Evolutionary conservation across 2,888 invertebrate species (phyloP), one percentile per base, ranked within the genome.

Genomic region (Epistrophe eligans): DNA sequence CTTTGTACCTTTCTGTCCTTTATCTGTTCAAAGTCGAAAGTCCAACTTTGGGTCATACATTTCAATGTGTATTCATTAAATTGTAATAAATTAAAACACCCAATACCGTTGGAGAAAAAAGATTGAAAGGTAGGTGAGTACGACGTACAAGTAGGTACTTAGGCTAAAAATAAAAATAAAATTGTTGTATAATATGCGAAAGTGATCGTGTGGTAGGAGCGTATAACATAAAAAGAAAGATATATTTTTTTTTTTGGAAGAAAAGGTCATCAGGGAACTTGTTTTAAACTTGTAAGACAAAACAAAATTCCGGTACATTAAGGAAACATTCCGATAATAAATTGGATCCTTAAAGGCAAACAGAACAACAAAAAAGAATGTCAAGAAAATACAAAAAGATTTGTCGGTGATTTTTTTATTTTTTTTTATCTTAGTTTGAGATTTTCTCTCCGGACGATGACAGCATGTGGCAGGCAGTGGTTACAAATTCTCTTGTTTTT

Each of bases 81-180:
- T 66, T 66, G 48, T 15, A 50, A 50, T 67, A 72, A 58, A 72
- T 57, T 58, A 1, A n/a, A 52, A 70, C 24, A 52, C 3, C 17
- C 13, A 40, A 38, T 10, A 19, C 0, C 13, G 13, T n/a, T 19
- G 50, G 13, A 45, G 28, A 48, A 67, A 32, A 80, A 32, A 80
- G 72, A 62, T 45, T 13, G 0, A 32, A 64, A 58, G 64, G 1
- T 15, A 64, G 24, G 28, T n/a, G 48, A 10, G 32, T 32, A 32
- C 4, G 4, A 7, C 6, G 6, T 8, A 17, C 7, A n/a, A n/a
- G n/a, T 38, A 45, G 50, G 15, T 50, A 40, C 19, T 32, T 58
- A 38, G 17, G 67, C 80, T 84, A 82, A 85, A 85, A 82, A 85
- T 84, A 82, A 85, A 85, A 81, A 85, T 85, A 82, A 79, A 70